phyloP scores from a whole-genome alignment of 92 coral and sea anemone species.

The Bergia sp. region DNA sequence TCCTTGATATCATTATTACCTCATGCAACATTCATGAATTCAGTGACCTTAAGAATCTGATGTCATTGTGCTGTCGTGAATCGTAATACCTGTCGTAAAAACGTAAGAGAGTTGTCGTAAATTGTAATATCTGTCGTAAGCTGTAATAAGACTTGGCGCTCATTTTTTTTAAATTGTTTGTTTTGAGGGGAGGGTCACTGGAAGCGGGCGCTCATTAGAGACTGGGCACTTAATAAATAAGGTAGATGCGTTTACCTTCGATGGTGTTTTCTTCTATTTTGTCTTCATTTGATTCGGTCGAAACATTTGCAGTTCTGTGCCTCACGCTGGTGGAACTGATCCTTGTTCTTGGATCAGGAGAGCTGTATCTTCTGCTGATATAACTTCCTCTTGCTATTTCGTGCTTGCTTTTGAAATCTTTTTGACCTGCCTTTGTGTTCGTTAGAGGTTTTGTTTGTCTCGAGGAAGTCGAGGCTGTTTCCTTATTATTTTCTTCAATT shows the following conservation, averaged over 20 bases:
- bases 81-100: too few relatives aligned
- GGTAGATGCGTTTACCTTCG: neutral
- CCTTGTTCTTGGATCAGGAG: neutral
- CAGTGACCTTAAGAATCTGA: too few relatives aligned
- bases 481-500: slow-evolving; percentile 19
- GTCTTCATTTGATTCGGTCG: neutral
- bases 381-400: neutral
- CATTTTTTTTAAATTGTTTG: neutral
- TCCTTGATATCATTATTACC: too few relatives aligned
- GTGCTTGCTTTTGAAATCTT: neutral
- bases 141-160: too few relatives aligned
- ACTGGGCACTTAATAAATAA: too few relatives aligned
- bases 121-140: too few relatives aligned
- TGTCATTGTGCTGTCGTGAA: too few relatives aligned
- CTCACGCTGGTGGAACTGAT: neutral
- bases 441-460: neutral
- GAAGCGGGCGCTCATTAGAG: too few relatives aligned
- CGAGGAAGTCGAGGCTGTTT: neutral
- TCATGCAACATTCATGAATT: too few relatives aligned
- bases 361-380: slow-evolving; percentile 11
- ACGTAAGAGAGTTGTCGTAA: too few relatives aligned
- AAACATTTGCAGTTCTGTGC: neutral
- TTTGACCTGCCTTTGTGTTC: neutral
- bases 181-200: too few relatives aligned
- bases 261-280: neutral